phyloP scores from a whole-genome alignment of 1,140 invertebrate genomes.

The Apis laboriosa region DNA sequence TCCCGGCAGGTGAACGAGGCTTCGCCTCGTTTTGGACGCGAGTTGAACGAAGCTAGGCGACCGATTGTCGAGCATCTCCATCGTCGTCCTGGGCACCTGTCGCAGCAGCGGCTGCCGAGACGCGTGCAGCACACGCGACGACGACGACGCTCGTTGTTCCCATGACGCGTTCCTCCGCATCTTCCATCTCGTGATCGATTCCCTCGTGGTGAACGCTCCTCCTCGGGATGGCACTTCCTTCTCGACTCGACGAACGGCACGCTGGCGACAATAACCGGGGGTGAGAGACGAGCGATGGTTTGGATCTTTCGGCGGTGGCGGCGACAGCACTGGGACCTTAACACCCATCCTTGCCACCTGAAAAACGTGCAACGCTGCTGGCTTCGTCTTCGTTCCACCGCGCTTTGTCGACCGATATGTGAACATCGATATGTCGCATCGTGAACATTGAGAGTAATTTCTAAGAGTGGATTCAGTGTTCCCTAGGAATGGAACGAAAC shows the following conservation, averaged over 20 bases:
- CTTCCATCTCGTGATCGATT: background rate
- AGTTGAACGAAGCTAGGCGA: constrained; percentile 7
- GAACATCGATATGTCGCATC: background rate
- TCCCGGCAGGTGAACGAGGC: constrained; percentile 40
- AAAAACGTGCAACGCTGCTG: constrained; percentile 29
- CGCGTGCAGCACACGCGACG: background rate
- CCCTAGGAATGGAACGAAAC: no score
- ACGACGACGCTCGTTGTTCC: constrained; percentile 3
- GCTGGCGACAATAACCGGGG: constrained; percentile 63
- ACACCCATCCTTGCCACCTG: constrained; percentile 70
- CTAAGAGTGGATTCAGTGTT: background rate
- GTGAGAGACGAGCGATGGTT: constrained; percentile 71
- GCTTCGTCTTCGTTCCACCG: background rate
- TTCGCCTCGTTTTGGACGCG: constrained; percentile 16
- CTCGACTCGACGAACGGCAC: constrained; percentile 59
- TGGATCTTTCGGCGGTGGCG: constrained; percentile 65
- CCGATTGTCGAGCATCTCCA: constrained; percentile 21
- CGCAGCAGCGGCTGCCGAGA: background rate
- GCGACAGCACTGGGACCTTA: constrained; percentile 65
- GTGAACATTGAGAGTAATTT: background rate
- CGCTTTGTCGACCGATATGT: background rate
- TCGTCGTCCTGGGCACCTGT: constrained; percentile 4
- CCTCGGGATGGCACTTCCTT: constrained; percentile 24
- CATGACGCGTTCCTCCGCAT: background rate
- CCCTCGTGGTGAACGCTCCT: constrained; percentile 15